A percentile compares a stretch with the other conserved stretches of the same genome.
Evolutionary conservation across 2,888 invertebrate genomes (phyloP).

Genomic region (Amiota mariae): DNA sequence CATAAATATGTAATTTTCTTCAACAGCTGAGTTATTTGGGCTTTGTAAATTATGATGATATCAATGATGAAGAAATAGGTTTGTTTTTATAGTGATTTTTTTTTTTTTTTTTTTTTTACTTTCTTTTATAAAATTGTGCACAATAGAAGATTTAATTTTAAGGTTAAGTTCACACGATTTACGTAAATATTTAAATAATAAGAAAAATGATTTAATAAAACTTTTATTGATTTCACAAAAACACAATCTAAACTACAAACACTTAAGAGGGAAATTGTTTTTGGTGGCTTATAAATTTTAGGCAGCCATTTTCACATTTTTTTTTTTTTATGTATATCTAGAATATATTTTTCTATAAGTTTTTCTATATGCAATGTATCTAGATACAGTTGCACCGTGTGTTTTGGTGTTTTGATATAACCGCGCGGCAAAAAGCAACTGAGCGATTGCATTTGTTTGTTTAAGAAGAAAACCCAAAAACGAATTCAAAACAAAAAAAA

Average conservation of each 20-base stretch:
- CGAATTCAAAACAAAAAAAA: neutral
- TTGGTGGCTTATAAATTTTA: slow-evolving; percentile 3
- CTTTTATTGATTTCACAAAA: slow-evolving; percentile 28
- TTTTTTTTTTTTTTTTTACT: slow-evolving; percentile 14
- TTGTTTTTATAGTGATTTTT: neutral
- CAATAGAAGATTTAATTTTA: slow-evolving; percentile 6
- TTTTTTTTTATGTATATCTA: neutral
- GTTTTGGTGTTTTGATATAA: slow-evolving; percentile 49
- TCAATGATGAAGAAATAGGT: neutral
- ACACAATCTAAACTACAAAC: slow-evolving; percentile 39
- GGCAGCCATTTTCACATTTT: slow-evolving; percentile 17
- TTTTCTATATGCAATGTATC: slow-evolving; percentile 31
- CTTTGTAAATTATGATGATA: neutral
- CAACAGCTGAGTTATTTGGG: slow-evolving; percentile 3
- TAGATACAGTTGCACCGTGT: slow-evolving; percentile 43
- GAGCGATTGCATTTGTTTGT: slow-evolving; percentile 36
- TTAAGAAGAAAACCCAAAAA: neutral
- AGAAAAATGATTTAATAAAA: slow-evolving; percentile 29
- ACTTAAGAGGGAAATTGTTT: neutral
- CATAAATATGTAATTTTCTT: neutral
- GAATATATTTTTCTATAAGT: slow-evolving; percentile 13
- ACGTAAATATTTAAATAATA: slow-evolving; percentile 53
- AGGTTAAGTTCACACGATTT: slow-evolving; percentile 61
- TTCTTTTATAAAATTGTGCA: neutral
- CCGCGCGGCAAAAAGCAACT: slow-evolving; percentile 63